These are phyloP conservation scores for Ips nitidus DNA, from an alignment of 1,140 invertebrate species.

Conservation along the genomic window DNA sequence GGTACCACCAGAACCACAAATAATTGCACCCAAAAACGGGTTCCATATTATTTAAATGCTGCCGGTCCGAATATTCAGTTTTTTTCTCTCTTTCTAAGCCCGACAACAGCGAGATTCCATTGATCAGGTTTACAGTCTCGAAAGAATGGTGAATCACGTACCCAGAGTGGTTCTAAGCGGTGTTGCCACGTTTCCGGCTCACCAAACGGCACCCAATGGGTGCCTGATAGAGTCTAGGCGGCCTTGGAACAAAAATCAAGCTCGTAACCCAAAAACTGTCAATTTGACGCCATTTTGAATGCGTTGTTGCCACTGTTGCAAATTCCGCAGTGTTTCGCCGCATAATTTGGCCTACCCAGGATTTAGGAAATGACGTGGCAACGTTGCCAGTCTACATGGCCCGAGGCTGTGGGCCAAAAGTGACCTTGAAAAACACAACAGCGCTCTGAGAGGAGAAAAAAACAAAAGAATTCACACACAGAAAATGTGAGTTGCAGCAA, in stretches of 20 bases:
- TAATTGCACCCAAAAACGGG: not conserved
- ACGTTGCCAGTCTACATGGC: slow-evolving; percentile 24
- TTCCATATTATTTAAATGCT: not conserved
- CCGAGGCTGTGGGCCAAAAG: slow-evolving; percentile 46
- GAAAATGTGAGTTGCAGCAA: slow-evolving; percentile 20
- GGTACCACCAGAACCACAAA: not conserved
- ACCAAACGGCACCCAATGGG: no score
- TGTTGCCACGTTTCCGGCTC: slow-evolving; percentile 10
- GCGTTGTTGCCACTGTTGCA: no score
- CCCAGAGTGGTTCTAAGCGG: slow-evolving; percentile 27
- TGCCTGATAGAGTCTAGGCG: no score
- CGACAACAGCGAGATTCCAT: slow-evolving; percentile 39
- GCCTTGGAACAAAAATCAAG: no score
- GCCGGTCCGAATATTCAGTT: not conserved
- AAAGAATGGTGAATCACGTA: slow-evolving; percentile 36
- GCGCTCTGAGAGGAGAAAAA: slow-evolving; percentile 33
- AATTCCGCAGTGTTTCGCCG: no score
- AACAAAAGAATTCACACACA: slow-evolving; percentile 18
- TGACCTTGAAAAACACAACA: slow-evolving; percentile 46
- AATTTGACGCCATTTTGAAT: no score
- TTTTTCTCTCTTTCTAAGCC: not conserved
- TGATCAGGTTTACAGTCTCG: slow-evolving; percentile 40
- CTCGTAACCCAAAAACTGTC: no score
- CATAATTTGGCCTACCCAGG: no score
- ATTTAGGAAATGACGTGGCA: not conserved